Evolutionary conservation across 1,140 invertebrate species (phyloP).

Genomic region (Neotoxoptera formosana): DNA sequence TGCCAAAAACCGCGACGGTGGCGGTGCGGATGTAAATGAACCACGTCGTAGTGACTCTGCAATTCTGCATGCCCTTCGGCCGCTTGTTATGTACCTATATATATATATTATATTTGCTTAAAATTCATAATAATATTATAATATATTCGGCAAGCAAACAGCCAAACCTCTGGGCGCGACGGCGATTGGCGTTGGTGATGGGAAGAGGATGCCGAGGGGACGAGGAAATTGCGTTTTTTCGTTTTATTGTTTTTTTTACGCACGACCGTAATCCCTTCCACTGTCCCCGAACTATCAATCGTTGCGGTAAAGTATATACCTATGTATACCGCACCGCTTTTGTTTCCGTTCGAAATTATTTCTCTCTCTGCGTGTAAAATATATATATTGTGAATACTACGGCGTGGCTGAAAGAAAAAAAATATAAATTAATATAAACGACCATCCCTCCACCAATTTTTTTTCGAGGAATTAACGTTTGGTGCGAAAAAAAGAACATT

Average conservation of each 20-base stretch:
- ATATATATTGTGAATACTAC: not conserved
- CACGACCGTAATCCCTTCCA: not conserved
- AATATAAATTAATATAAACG: not conserved
- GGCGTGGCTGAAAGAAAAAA: not conserved
- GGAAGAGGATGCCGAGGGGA: not conserved
- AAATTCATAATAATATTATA: conserved; percentile 8
- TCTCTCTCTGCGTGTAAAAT: not conserved
- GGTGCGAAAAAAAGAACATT: not conserved
- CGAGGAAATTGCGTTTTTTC: not conserved
- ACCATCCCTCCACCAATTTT: not conserved
- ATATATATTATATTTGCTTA: not conserved
- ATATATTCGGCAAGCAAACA: not conserved
- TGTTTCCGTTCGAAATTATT: not conserved
- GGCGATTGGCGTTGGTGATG: not conserved
- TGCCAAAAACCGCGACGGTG: conserved; percentile 8
- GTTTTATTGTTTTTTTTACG: not conserved
- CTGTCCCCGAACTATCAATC: not conserved
- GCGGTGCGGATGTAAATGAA: conserved; percentile 29
- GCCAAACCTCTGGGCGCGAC: not conserved
- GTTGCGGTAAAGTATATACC: not conserved
- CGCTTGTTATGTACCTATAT: not conserved
- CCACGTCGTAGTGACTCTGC: not conserved
- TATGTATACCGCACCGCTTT: not conserved
- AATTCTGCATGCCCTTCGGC: not conserved
- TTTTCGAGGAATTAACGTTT: conserved; percentile 10